Conservation (phyloP, 2,888 invertebrate species). For the Nomada fabriciana region DNA sequence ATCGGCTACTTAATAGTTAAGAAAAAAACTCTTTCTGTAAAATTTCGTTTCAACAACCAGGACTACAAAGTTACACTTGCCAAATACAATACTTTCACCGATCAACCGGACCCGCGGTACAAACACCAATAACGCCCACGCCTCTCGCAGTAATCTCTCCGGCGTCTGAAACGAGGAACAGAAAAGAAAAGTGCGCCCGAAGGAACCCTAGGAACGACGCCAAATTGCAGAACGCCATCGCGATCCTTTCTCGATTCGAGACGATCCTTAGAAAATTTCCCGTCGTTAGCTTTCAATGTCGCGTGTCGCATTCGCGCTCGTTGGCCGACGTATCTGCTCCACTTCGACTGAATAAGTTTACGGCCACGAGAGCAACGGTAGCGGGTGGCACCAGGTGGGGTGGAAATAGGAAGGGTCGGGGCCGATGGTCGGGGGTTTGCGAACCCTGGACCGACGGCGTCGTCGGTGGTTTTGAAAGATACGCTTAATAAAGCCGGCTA, state of each 20-base stretch:
- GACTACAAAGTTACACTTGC: too few species aligned
- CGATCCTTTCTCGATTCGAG: neutral
- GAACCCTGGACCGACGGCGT: slow-evolving; percentile 27
- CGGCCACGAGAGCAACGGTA: neutral
- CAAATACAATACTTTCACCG: too few species aligned
- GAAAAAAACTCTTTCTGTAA: too few species aligned
- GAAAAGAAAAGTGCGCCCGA: too few species aligned
- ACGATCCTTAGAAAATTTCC: slow-evolving; percentile 20
- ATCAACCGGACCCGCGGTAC: neutral
- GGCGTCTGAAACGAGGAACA: too few species aligned
- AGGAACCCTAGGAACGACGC: neutral
- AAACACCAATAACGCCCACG: neutral
- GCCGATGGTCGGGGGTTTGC: slow-evolving; percentile 1
- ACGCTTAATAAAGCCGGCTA: slow-evolving; percentile 67
- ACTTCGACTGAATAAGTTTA: slow-evolving; percentile 46
- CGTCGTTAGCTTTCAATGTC: slow-evolving; percentile 39
- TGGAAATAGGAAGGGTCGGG: slow-evolving; percentile 1
- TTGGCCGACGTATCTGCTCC: slow-evolving; percentile 19
- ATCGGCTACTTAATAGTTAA: too few species aligned
- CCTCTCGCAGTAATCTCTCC: too few species aligned
- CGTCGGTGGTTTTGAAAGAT: slow-evolving; percentile 62
- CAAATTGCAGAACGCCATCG: neutral
- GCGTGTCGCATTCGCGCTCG: slow-evolving; percentile 23
- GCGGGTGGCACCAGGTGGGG: neutral
- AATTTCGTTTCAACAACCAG: too few species aligned